Percentiles rank a stretch among this genome's conserved stretches.
These are phyloP conservation scores for Pomatorhinus ruficollis DNA, from an alignment of 2,113 vertebrate genomes.

Conservation along the genomic window DNA sequence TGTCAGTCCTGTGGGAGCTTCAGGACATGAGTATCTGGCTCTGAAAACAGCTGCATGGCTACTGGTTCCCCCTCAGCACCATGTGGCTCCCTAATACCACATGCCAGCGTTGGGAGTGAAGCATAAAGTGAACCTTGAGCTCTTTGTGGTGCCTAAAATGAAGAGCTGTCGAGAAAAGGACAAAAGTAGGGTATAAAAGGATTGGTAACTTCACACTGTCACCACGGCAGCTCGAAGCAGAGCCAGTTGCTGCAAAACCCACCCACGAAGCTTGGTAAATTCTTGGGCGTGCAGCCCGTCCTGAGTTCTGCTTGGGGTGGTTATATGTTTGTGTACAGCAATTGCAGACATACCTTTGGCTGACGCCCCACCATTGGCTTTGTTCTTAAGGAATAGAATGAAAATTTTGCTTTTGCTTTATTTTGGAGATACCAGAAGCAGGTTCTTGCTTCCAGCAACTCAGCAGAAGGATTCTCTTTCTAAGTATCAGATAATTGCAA, in stretches of 20 bases:
- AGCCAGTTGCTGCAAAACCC: conserved; percentile 35
- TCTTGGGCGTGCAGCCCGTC: not conserved
- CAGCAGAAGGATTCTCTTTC: conserved; percentile 59
- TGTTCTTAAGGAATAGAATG: not conserved
- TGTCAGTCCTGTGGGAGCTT: not conserved
- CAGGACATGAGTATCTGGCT: not conserved
- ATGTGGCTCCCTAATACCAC: not conserved
- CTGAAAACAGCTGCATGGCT: not conserved
- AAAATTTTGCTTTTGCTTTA: not conserved
- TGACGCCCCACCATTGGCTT: conserved; percentile 9
- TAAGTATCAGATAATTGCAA: conserved; percentile 66
- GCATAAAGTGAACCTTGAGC: not conserved
- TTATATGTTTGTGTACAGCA: not conserved
- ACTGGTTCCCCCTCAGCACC: not conserved
- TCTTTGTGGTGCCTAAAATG: not conserved
- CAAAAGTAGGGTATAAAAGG: not conserved
- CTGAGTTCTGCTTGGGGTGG: not conserved
- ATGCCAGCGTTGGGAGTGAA: not conserved
- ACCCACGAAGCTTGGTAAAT: conserved; percentile 55
- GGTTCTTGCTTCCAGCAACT: conserved; percentile 47
- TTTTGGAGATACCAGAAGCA: conserved; percentile 50
- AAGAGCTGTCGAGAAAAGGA: not conserved
- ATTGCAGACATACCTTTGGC: conserved; percentile 45
- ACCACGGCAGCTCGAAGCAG: not conserved
- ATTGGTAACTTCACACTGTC: not conserved